Evolutionary conservation across 1,140 invertebrate genomes (phyloP), one percentile per base, ranked within the genome.

Genomic region (Plectrocnemia conspersa): DNA sequence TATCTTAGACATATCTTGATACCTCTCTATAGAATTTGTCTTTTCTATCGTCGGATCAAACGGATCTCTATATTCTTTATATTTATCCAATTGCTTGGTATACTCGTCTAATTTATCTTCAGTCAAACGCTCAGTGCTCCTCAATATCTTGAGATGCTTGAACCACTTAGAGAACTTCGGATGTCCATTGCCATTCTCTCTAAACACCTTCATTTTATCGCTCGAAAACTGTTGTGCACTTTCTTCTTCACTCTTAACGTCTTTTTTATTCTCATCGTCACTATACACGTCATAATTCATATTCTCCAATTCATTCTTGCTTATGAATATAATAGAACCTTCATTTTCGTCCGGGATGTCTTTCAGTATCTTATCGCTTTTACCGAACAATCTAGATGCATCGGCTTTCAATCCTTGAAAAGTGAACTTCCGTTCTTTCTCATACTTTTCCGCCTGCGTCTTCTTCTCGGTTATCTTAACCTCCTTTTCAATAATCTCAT

Each of bases 301-400:
- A 59, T 79, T 77, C 61, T 78, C 78, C 42, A 80, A 66, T 71
- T 80, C 79, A 42, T 77, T 75, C 70, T 80, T 80, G 63, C 77
- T 80, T 52, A 80, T 69, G 64, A 80, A 80, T 68, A 80, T 80
- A 23, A 80, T 80, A 0, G 78, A 80, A 23, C 79, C 78, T 66
- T 80, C 79, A 23, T 77, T 79, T 63, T 80, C 79, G 50, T 79
- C 77, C 2, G 78, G 78, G 54, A 80, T 79, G 69, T 80, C 66
- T 73, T 79, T 74, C 52, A 79, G 58, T 49, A 77, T 64, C 64
- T 72, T 72, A 67, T 70, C 68, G 65, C 68, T 72, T 70, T 79
- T 69, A 53, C 77, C 68, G 62, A 75, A 73, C 6, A 76, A 62
- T 49, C 72, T 66, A 1, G 74, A 74, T 0, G 74, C 68, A 44